Evolutionary conservation across 1,140 invertebrate species (phyloP), one percentile per base, ranked within the genome.

Genomic region (Thaumetopoea pityocampa): DNA sequence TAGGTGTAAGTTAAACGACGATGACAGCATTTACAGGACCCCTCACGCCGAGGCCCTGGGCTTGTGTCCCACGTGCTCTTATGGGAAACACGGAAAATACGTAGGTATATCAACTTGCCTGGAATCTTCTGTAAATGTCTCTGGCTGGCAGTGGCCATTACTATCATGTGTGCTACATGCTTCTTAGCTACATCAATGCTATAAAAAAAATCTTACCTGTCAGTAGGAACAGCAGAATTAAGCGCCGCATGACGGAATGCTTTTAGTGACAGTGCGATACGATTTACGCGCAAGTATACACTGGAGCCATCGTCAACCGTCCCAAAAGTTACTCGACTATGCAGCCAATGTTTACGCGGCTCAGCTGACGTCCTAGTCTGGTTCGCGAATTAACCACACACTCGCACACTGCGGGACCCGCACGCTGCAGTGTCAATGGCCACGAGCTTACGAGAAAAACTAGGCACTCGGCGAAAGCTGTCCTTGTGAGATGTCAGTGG

Each of bases 401-500:
- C 80, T 79, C 73, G 72, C 79, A 70, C 76, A 81, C 80, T 80
- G 79, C 80, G 69, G 79, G 73, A 67, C 67, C 70, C 68, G 74
- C 64, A 82, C 74, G 72, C 67, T 80, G 79, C 79, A 81, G 71
- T 83, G 76, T 78, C 79, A 78, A 79, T 74, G 77, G 67, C 74
- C 73, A 83, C 73, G 67, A 66, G 64, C 68, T 70, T 69, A 64
- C 57, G 56, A 65, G 67, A 73, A 78, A 73, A 79, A 77, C 67
- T 66, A 56, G 71, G 59, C 68, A 73, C 66, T 61, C 48, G 54
- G 67, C 67, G 71, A 80, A 73, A 82, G 67, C 67, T 69, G 67
- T 68, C 60, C 57, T 49, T 38, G 42, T 33, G 37, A 36, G 37
- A 23, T 27, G 10, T 22, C 14, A 49, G 33, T 32, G 26, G 26